Evolutionary conservation across 2,888 invertebrate genomes (phyloP), one percentile per base, ranked within the genome.

Genomic region (Drosophila conformis): DNA sequence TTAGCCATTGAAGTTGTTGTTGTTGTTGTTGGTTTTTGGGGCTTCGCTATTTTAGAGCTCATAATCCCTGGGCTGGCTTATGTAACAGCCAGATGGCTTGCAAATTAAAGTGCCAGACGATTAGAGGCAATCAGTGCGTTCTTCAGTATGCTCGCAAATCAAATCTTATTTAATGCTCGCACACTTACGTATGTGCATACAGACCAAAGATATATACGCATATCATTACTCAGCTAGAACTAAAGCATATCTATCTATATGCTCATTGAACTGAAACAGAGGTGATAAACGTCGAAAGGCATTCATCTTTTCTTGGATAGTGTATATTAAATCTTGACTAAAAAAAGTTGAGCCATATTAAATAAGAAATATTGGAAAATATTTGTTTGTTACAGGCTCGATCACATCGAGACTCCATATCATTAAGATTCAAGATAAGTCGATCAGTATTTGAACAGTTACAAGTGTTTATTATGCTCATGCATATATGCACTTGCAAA

Each of bases 91-190:
- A 86, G 83, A 62, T 80, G 82, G 83, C 63, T 78, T 71, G 82
- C 74, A 89, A 83, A 87, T 87, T 89, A 89, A 87, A 83, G 85
- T 82, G 88, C 88, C 79, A 64, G 70, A 59, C 72, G 72, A 89
- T 83, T 89, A 87, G 59, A 74, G 81, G 72, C 85, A 89, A 87
- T 89, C 87, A 87, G 84, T 83, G 73, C 69, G 84, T 61, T 78
- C 38, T 69, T 52, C 60, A 18, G n/a, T 18, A 29, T 51, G 31
- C 31, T 66, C 65, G 40, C 67, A 51, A 38, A 15, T 25, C 38
- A 40, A 57, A 40, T 57, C 40, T 29, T 29, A 57, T 29, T 40
- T 29, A 57, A 57, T 29, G n/a, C 56, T 57, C 29, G 29, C 3
- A n/a, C 36, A 36, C n/a, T 49, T 27, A 49, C 27, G 27, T 49